These are phyloP conservation scores for Gryllus bimaculatus DNA, from an alignment of 1,140 invertebrate species.

Conservation along the genomic window DNA sequence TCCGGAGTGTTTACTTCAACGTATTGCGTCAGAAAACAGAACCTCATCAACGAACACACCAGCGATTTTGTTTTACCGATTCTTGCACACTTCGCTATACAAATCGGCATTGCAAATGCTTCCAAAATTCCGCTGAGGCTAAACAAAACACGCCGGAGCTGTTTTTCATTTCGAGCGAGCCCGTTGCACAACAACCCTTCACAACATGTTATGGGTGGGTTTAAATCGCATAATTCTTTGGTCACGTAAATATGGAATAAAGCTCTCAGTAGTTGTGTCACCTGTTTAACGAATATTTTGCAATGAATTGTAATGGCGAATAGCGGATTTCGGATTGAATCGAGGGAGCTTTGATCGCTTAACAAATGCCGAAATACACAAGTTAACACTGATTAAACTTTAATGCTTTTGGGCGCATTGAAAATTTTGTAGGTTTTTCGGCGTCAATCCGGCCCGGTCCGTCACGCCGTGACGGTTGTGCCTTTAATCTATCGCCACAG, in stretches of 20 bases:
- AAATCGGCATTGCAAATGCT: no score
- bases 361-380: background rate
- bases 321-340: background rate
- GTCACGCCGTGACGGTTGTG: background rate
- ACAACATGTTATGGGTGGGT: background rate
- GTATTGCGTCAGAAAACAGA: no score
- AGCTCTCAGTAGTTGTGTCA: background rate
- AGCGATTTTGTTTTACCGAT: no score
- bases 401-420: background rate
- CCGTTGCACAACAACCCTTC: background rate
- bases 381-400: background rate
- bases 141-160: background rate
- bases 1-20: no score
- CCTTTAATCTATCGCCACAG: background rate
- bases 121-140: no score
- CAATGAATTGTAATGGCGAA: background rate
- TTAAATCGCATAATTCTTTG: background rate
- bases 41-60: no score
- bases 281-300: slow-evolving; percentile 1
- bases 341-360: background rate
- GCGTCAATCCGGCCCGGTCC: background rate
- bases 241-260: background rate
- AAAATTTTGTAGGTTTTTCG: background rate
- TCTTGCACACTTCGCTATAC: no score
- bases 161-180: background rate